These are phyloP conservation scores for Gadus chalcogrammus DNA, from an alignment of 2,113 vertebrate species.

Conservation along the genomic window DNA sequence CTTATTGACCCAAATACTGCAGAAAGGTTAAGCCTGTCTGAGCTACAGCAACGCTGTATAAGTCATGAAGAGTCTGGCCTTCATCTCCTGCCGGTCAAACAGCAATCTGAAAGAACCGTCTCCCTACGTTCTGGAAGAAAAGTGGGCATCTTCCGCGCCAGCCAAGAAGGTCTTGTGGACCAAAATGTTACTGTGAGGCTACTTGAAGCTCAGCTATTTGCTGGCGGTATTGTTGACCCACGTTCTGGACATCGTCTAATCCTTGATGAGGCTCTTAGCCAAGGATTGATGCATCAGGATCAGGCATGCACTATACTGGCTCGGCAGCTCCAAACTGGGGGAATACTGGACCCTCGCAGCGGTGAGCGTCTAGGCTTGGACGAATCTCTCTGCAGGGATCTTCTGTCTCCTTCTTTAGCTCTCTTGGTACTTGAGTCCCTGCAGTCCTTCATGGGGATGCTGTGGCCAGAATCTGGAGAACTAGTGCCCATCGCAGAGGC, in stretches of 20 bases:
- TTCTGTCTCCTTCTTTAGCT: slow-evolving; percentile 78
- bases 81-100: slow-evolving; percentile 83
- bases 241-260: slow-evolving; percentile 84
- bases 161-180: slow-evolving; percentile 90
- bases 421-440: slow-evolving; percentile 85
- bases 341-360: slow-evolving; percentile 79
- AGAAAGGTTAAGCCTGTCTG: slow-evolving; percentile 76
- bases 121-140: slow-evolving; percentile 81
- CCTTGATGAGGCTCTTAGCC: slow-evolving; percentile 78
- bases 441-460: slow-evolving; percentile 78
- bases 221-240: slow-evolving; percentile 90
- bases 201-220: slow-evolving; percentile 90
- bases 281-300: slow-evolving; percentile 84
- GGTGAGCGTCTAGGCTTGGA: slow-evolving; percentile 79
- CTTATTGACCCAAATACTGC: slow-evolving; percentile 92
- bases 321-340: slow-evolving; percentile 83
- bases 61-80: slow-evolving; percentile 76
- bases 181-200: slow-evolving; percentile 78
- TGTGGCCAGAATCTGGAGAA: slow-evolving; percentile 90
- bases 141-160: slow-evolving; percentile 83
- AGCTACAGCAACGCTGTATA: slow-evolving; percentile 79
- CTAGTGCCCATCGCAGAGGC: slow-evolving; percentile 76
- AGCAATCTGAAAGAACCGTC: slow-evolving; percentile 82
- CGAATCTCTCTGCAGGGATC: slow-evolving; percentile 75
- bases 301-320: slow-evolving; percentile 81